Evolutionary conservation across 2,888 invertebrate species (phyloP).

Genomic region (Laothoe populi): DNA sequence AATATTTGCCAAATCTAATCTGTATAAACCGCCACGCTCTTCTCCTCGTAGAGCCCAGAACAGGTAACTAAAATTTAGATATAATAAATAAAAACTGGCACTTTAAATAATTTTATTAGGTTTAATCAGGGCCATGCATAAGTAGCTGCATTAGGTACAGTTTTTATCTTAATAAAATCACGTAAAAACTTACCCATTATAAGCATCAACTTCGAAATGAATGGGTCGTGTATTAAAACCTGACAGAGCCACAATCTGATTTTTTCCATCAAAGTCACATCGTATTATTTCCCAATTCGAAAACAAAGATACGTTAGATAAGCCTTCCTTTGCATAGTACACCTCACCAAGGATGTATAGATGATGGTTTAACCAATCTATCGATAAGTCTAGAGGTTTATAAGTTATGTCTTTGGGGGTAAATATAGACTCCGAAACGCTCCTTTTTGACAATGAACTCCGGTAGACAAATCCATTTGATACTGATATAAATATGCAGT

Average conservation of each 20-base stretch:
- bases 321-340: conserved; percentile 71
- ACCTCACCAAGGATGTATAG: conserved; percentile 93
- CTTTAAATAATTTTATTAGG: no score
- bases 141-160: background rate
- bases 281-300: conserved; percentile 89
- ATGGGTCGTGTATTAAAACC: conserved; percentile 89
- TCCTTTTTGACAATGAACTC: conserved; percentile 77
- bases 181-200: conserved; percentile 91
- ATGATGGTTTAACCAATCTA: conserved; percentile 95
- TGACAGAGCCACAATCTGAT: conserved; percentile 88
- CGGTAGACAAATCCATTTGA: conserved; percentile 87
- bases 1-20: conserved; percentile 90
- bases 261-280: conserved; percentile 90
- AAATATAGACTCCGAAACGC: conserved; percentile 77
- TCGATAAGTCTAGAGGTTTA: conserved; percentile 88
- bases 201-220: conserved; percentile 95
- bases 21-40: conserved; percentile 88
- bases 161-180: background rate
- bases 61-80: conserved; percentile 85
- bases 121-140: no score
- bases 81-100: background rate
- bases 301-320: conserved; percentile 55
- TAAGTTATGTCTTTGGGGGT: conserved; percentile 85
- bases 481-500: conserved; percentile 91
- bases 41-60: conserved; percentile 89